Conservation (phyloP, 2,113 vertebrate species). For the Chaenogobius annularis region DNA sequence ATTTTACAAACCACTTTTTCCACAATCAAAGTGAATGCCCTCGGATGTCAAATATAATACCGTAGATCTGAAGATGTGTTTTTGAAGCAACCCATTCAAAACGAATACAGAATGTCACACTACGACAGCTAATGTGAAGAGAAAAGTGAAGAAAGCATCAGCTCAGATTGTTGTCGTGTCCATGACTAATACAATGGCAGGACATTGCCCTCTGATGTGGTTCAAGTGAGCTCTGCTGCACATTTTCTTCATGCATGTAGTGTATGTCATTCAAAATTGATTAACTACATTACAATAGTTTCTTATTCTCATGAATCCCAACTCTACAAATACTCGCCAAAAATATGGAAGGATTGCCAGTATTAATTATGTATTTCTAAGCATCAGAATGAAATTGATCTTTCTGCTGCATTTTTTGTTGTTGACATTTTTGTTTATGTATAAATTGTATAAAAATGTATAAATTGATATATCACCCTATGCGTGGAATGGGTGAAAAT, state of each 20-base stretch:
- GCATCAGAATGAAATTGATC: neutral
- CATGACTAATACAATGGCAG: conserved; percentile 28
- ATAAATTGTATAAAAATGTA: neutral
- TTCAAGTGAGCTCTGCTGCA: conserved; percentile 17
- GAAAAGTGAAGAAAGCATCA: conserved; percentile 30
- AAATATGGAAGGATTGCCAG: neutral
- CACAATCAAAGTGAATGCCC: conserved; percentile 54
- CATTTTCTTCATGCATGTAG: conserved; percentile 27
- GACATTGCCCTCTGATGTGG: conserved; percentile 38
- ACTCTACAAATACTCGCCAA: neutral
- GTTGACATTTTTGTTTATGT: neutral
- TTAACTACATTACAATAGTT: neutral
- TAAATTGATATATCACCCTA: neutral
- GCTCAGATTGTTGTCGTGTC: conserved; percentile 28
- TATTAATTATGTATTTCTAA: neutral
- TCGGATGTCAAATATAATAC: conserved; percentile 27
- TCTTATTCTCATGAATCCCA: neutral
- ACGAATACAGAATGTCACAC: conserved; percentile 49
- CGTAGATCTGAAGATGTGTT: conserved; percentile 38
- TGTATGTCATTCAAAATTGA: conserved; percentile 16
- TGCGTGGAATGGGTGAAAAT: too few species aligned
- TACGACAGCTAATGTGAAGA: conserved; percentile 29
- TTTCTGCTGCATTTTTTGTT: neutral
- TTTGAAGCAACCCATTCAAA: conserved; percentile 46
- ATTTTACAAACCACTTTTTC: conserved; percentile 47